phyloP scores from a whole-genome alignment of 2,888 invertebrate genomes.

The Sarcophaga variegata region DNA sequence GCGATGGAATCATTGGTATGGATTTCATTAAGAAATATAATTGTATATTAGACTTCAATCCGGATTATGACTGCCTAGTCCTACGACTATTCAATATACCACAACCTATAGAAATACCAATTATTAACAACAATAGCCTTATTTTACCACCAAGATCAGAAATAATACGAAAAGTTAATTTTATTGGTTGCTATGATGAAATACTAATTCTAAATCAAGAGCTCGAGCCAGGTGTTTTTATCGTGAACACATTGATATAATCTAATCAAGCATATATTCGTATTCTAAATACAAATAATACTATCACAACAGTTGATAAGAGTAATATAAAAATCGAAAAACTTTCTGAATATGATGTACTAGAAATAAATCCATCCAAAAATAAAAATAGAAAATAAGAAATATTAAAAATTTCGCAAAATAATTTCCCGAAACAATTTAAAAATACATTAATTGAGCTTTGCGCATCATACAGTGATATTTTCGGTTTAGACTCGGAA shows the following conservation, averaged over 20 bases:
- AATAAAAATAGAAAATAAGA: neutral
- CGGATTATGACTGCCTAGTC: no score
- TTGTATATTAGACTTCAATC: no score
- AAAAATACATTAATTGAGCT: neutral
- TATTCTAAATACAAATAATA: conserved; percentile 12
- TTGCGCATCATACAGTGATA: no score
- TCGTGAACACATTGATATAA: conserved; percentile 7
- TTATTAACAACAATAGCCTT: no score
- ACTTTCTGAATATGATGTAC: neutral
- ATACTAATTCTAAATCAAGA: neutral
- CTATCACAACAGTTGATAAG: neutral
- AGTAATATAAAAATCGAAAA: neutral
- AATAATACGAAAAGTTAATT: neutral
- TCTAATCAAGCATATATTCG: conserved; percentile 1
- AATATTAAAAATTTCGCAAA: neutral
- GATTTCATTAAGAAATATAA: neutral
- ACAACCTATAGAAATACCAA: no score
- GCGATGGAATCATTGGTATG: neutral
- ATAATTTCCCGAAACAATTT: neutral
- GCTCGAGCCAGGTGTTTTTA: conserved; percentile 2
- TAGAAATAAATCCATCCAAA: neutral
- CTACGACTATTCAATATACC: no score
- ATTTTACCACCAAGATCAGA: neutral
- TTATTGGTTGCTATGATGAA: neutral
- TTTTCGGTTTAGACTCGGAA: neutral